phyloP scores from a whole-genome alignment of 2,888 invertebrate genomes.

The Anticlea derivata region DNA sequence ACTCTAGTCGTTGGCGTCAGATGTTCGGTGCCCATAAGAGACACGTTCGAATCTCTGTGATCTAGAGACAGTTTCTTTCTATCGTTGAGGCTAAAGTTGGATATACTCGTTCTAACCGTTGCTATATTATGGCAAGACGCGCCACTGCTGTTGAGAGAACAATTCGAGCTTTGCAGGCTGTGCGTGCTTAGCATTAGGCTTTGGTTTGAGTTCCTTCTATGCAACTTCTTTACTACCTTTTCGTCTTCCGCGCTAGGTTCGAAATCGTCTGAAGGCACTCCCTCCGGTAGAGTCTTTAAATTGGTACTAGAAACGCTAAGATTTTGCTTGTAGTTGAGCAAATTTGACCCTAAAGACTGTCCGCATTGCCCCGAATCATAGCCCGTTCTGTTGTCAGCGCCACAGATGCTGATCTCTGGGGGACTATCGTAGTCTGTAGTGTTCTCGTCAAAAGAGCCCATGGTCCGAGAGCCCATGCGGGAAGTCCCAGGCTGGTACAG shows the following conservation, averaged over 20 bases:
- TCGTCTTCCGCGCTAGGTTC: slow-evolving; percentile 73
- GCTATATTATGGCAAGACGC: slow-evolving; percentile 73
- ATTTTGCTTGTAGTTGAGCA: slow-evolving; percentile 85
- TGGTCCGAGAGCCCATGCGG: slow-evolving; percentile 66
- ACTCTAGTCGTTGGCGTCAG: slow-evolving; percentile 68
- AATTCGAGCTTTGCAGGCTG: slow-evolving; percentile 81
- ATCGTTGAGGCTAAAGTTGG: slow-evolving; percentile 75
- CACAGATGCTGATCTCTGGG: slow-evolving; percentile 68
- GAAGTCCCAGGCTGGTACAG: slow-evolving; percentile 76
- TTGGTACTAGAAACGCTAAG: slow-evolving; percentile 88
- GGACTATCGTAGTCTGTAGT: slow-evolving; percentile 66
- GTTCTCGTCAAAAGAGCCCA: slow-evolving; percentile 80
- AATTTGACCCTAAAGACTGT: slow-evolving; percentile 79
- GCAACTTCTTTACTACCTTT: slow-evolving; percentile 75
- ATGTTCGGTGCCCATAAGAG: slow-evolving; percentile 85
- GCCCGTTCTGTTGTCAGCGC: slow-evolving; percentile 52
- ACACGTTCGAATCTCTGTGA: slow-evolving; percentile 91
- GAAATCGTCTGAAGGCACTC: slow-evolving; percentile 87
- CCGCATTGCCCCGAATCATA: slow-evolving; percentile 62
- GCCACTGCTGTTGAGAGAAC: slow-evolving; percentile 72
- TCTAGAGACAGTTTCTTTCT: slow-evolving; percentile 88
- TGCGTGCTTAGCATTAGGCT: slow-evolving; percentile 83
- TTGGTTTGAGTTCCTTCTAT: slow-evolving; percentile 85
- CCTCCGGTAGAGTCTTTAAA: slow-evolving; percentile 88
- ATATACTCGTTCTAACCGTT: slow-evolving; percentile 73